phyloP scores from a whole-genome alignment of 2,888 invertebrate genomes.

The Erebia epiphron region DNA sequence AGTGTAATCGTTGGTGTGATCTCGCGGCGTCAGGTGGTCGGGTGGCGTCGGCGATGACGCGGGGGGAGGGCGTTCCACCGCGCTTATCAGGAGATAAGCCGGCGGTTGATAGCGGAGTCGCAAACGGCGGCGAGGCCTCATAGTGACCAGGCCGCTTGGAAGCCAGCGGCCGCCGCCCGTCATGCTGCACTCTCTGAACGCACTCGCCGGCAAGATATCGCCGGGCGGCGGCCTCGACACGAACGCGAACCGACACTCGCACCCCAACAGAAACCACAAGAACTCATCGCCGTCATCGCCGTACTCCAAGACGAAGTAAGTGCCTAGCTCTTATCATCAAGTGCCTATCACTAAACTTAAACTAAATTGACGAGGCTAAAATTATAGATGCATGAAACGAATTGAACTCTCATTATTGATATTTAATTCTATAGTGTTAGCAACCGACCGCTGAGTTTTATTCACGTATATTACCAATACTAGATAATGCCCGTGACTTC shows the following conservation, averaged over 20 bases:
- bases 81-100: slow-evolving; percentile 81
- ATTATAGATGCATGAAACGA: no score
- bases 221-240: slow-evolving; percentile 89
- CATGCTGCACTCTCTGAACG: slow-evolving; percentile 94
- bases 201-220: slow-evolving; percentile 94
- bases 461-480: no score
- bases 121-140: slow-evolving; percentile 71
- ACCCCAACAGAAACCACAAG: slow-evolving; percentile 80
- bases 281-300: slow-evolving; percentile 70
- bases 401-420: no score
- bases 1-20: slow-evolving; percentile 6
- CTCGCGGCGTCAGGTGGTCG: slow-evolving; percentile 54
- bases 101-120: slow-evolving; percentile 65
- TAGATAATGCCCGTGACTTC: no score
- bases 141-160: slow-evolving; percentile 76
- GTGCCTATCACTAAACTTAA: neutral
- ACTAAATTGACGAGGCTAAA: neutral
- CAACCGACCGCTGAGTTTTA: no score
- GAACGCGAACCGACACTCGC: slow-evolving; percentile 86
- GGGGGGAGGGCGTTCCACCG: slow-evolving; percentile 78
- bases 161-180: slow-evolving; percentile 81
- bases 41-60: slow-evolving; percentile 80
- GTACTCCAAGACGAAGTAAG: slow-evolving; percentile 81
- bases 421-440: no score
- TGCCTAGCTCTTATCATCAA: slow-evolving; percentile 37